A percentile compares a stretch with the other conserved stretches of the same genome.
These are phyloP conservation scores for Dasysyrphus tricinctus DNA, from an alignment of 2,888 invertebrate species.

Conservation along the genomic window DNA sequence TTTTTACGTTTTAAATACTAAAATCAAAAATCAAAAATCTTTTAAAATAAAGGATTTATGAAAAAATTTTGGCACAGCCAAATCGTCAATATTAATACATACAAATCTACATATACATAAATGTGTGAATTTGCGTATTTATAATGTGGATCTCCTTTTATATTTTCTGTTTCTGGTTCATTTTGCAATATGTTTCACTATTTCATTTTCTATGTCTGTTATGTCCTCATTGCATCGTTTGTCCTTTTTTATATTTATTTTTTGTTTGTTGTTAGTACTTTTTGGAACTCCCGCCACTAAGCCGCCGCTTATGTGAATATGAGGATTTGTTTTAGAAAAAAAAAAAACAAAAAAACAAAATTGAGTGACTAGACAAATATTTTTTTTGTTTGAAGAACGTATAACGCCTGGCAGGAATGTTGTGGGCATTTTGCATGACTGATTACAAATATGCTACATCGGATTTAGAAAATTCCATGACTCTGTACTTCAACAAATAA, in stretches of 20 bases:
- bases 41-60: too few relatives aligned
- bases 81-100: not conserved
- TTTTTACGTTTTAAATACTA: too few relatives aligned
- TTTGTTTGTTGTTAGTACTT: not conserved
- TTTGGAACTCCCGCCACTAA: conserved; percentile 35
- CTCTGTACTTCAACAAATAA: conserved; percentile 36
- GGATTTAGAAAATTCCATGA: conserved; percentile 59
- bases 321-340: conserved; percentile 45
- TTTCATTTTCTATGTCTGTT: conserved; percentile 29
- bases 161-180: conserved; percentile 58
- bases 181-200: conserved; percentile 56
- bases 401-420: conserved; percentile 55
- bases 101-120: not conserved
- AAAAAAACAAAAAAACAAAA: too few relatives aligned
- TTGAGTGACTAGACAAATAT: conserved; percentile 64
- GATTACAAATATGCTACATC: conserved; percentile 73
- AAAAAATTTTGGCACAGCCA: too few relatives aligned
- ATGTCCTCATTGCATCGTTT: conserved; percentile 25
- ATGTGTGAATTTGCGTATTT: not conserved
- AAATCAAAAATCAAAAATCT: too few relatives aligned
- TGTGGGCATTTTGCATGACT: conserved; percentile 73
- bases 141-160: conserved; percentile 40
- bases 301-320: conserved; percentile 40
- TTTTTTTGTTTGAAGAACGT: conserved; percentile 67
- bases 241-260: not conserved